These are phyloP conservation scores for Paedocypris sp. DNA, from an alignment of 2,113 vertebrate genomes.

Conservation along the genomic window DNA sequence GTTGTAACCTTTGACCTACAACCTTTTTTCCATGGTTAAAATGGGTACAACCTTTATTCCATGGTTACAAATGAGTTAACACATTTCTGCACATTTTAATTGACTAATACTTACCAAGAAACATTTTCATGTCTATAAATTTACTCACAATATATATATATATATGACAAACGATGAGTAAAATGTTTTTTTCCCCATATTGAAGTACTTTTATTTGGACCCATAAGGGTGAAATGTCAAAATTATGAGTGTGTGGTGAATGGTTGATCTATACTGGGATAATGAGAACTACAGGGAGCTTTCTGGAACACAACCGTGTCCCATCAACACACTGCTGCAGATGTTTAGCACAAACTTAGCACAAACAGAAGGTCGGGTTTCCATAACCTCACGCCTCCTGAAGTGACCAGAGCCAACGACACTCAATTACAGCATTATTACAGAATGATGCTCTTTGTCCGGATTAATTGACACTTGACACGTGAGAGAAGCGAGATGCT, in stretches of 20 bases:
- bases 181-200: too few relatives aligned
- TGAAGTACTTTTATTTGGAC: too few relatives aligned
- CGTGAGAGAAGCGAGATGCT: background rate
- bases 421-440: background rate
- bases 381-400: background rate
- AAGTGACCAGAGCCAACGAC: background rate
- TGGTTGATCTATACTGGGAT: background rate
- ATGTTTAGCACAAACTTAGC: conserved; percentile 5
- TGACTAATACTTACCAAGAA: too few relatives aligned
- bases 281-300: conserved; percentile 6
- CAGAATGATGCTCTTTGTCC: background rate
- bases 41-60: too few relatives aligned
- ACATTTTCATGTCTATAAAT: too few relatives aligned
- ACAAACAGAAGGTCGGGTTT: background rate
- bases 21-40: too few relatives aligned
- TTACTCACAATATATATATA: too few relatives aligned
- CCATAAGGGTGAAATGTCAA: too few relatives aligned
- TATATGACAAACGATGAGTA: too few relatives aligned
- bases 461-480: background rate
- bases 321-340: background rate
- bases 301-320: background rate
- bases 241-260: background rate
- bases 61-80: too few relatives aligned
- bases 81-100: too few relatives aligned
- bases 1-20: too few relatives aligned